These are phyloP conservation scores for Phrynocephalus guinanensis DNA, from an alignment of 2,797 vertebrate species.

Conservation along the genomic window DNA sequence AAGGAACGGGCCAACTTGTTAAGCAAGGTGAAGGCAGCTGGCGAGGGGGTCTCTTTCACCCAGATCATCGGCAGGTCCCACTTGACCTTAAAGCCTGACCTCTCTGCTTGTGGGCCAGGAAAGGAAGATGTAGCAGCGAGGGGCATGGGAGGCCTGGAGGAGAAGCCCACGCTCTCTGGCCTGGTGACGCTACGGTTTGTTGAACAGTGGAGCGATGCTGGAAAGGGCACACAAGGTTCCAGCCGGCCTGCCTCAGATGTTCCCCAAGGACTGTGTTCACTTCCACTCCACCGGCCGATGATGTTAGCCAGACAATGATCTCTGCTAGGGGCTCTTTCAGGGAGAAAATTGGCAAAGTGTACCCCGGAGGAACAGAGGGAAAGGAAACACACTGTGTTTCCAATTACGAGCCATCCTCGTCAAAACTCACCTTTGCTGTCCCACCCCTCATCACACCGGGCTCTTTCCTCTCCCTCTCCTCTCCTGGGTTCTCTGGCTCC, in stretches of 20 bases:
- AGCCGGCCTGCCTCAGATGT: slow-evolving; percentile 2
- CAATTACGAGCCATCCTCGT: background rate
- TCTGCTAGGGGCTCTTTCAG: slow-evolving; percentile 37
- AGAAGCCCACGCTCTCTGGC: background rate
- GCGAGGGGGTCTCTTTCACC: background rate
- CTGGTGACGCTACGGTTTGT: background rate
- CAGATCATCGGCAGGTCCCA: background rate
- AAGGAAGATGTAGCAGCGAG: background rate
- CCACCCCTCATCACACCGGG: background rate
- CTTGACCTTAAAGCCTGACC: background rate
- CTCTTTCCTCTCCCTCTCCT: background rate
- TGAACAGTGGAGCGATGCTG: background rate
- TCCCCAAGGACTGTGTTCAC: slow-evolving; percentile 30
- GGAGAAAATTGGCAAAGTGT: slow-evolving; percentile 37
- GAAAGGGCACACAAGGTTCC: slow-evolving; percentile 23
- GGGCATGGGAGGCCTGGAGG: background rate
- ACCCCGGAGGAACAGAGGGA: background rate
- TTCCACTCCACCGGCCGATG: slow-evolving; percentile 21
- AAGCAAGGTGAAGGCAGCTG: background rate
- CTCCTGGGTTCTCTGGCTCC: background rate
- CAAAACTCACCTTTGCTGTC: background rate
- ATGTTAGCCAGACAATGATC: slow-evolving; percentile 23
- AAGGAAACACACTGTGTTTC: background rate
- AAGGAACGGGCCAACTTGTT: background rate
- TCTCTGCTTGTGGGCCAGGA: background rate